Evolutionary conservation across 1,140 invertebrate genomes (phyloP).

Genomic region (Papilio xuthus): DNA sequence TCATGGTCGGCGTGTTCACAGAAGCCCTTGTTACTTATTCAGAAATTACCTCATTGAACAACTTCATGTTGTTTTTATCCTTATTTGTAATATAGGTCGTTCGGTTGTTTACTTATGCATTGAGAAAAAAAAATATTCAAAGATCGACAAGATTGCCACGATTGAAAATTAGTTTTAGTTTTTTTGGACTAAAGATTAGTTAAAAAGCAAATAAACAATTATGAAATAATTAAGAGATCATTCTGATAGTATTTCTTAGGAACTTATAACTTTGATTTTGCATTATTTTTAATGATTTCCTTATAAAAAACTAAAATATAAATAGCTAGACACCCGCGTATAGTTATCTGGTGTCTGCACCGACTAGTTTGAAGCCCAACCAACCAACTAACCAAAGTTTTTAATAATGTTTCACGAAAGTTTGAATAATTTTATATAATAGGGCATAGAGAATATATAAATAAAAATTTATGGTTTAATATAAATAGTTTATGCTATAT

Average conservation of each 20-base stretch:
- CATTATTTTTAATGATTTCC: too few species aligned
- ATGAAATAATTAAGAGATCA: neutral
- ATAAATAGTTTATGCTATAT: neutral
- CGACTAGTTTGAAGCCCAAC: too few species aligned
- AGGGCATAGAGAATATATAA: too few species aligned
- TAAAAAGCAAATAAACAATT: neutral
- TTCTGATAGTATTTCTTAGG: neutral
- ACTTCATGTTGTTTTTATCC: constrained; percentile 30
- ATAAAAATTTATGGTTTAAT: too few species aligned
- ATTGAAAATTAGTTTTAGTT: neutral
- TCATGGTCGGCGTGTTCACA: constrained; percentile 32
- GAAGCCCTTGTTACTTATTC: constrained; percentile 33
- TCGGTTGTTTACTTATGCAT: constrained; percentile 5
- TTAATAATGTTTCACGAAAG: too few species aligned
- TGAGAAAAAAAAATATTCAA: constrained; percentile 9
- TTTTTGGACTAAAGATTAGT: neutral
- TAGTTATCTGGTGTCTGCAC: too few species aligned
- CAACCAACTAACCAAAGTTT: too few species aligned
- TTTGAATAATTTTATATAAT: too few species aligned
- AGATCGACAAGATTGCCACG: neutral
- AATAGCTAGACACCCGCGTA: too few species aligned
- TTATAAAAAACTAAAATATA: too few species aligned
- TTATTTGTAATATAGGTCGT: constrained; percentile 35
- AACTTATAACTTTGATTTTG: too few species aligned
- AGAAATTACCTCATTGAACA: constrained; percentile 33